phyloP scores from a whole-genome alignment of 2,888 invertebrate genomes.

The Nephrotoma flavescens region DNA sequence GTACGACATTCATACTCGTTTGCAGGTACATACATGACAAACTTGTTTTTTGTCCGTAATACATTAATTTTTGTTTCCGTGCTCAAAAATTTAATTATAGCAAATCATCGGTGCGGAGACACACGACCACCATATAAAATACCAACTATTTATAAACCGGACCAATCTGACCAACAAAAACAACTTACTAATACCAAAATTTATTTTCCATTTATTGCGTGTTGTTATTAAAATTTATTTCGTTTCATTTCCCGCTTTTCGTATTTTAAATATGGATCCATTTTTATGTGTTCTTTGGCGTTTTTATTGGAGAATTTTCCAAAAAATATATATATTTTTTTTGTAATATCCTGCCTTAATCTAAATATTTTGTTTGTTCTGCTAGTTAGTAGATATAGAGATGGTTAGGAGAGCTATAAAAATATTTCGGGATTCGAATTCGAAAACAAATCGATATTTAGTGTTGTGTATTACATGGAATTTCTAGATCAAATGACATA shows the following conservation, averaged over 20 bases:
- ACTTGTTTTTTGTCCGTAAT: no score
- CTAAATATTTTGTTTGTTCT: background rate
- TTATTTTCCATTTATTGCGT: background rate
- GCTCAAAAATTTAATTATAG: background rate
- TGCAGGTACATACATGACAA: no score
- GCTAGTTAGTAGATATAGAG: background rate
- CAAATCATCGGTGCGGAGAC: background rate
- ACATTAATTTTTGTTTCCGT: background rate
- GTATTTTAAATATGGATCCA: background rate
- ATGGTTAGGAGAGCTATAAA: background rate
- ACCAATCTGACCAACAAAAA: background rate
- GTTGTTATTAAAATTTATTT: background rate
- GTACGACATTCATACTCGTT: no score
- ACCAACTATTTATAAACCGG: background rate
- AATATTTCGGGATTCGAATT: background rate
- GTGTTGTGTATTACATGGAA: background rate
- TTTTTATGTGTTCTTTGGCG: background rate
- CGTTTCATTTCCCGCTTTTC: background rate
- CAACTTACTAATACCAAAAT: background rate
- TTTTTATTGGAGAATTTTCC: background rate
- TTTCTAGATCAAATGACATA: background rate
- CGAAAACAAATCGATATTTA: background rate
- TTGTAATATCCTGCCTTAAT: background rate
- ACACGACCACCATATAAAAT: background rate
- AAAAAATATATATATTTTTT: background rate